phyloP scores from a whole-genome alignment of 2,797 vertebrate species.

The Scolopax rusticola region DNA sequence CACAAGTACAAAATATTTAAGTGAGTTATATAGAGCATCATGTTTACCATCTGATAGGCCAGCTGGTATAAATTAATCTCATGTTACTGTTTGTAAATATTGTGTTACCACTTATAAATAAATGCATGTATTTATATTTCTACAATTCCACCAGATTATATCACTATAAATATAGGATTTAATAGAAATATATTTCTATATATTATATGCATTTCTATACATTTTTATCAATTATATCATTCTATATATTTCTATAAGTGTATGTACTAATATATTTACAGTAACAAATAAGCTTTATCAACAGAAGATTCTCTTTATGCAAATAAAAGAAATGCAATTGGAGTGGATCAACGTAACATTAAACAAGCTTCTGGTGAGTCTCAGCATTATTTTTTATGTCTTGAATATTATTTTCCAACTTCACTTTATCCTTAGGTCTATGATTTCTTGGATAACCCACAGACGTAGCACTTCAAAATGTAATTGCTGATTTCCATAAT shows the following conservation, averaged over 20 bases:
- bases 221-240: background rate
- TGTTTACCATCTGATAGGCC: background rate
- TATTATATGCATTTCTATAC: too few relatives aligned
- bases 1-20: background rate
- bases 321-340: background rate
- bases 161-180: background rate
- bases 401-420: background rate
- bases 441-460: background rate
- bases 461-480: background rate
- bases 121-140: background rate
- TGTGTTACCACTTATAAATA: background rate
- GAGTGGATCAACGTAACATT: background rate
- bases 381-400: background rate
- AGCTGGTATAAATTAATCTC: background rate
- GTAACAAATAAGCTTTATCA: background rate
- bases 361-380: background rate
- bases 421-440: background rate
- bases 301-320: background rate
- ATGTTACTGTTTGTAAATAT: background rate
- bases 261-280: background rate
- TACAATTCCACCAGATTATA: background rate
- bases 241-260: background rate
- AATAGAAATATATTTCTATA: background rate
- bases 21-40: background rate
- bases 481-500: background rate